These are phyloP conservation scores for Sphyrna mokarran DNA, from an alignment of 2,113 vertebrate genomes.

Conservation along the genomic window DNA sequence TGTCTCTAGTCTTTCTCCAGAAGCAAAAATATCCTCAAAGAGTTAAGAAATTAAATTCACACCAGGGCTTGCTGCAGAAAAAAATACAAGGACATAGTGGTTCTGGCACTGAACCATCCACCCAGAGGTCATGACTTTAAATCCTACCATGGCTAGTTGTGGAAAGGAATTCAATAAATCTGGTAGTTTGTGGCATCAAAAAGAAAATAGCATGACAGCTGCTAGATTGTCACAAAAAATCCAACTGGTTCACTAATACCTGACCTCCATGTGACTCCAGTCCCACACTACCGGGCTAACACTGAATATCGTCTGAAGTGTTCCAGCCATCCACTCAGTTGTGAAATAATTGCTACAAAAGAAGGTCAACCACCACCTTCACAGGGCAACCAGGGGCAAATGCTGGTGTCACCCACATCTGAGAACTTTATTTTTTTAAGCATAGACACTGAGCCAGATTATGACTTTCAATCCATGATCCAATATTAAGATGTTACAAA, in stretches of 20 bases:
- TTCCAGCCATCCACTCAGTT: neutral
- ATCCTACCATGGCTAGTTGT: neutral
- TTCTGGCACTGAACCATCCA: neutral
- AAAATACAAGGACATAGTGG: neutral
- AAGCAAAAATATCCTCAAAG: neutral
- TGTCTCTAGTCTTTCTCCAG: neutral
- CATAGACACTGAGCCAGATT: neutral
- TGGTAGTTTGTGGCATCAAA: neutral
- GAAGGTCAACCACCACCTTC: neutral
- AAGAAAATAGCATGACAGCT: neutral
- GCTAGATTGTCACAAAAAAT: neutral
- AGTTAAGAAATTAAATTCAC: neutral
- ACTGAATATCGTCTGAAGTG: neutral
- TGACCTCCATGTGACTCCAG: slow-evolving; percentile 20
- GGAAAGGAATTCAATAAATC: slow-evolving; percentile 1
- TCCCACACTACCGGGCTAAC: neutral
- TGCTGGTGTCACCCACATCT: neutral
- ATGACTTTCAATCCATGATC: neutral
- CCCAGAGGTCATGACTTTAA: neutral
- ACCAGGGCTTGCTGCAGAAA: neutral
- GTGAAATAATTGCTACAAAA: neutral
- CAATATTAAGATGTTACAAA: slow-evolving; percentile 2
- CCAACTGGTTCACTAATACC: neutral
- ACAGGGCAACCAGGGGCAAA: neutral
- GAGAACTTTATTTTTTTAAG: neutral